Percentiles rank a stretch among this genome's conserved stretches.
Conservation (phyloP, 2,113 vertebrate species). For the Phylloscopus whistleri region DNA sequence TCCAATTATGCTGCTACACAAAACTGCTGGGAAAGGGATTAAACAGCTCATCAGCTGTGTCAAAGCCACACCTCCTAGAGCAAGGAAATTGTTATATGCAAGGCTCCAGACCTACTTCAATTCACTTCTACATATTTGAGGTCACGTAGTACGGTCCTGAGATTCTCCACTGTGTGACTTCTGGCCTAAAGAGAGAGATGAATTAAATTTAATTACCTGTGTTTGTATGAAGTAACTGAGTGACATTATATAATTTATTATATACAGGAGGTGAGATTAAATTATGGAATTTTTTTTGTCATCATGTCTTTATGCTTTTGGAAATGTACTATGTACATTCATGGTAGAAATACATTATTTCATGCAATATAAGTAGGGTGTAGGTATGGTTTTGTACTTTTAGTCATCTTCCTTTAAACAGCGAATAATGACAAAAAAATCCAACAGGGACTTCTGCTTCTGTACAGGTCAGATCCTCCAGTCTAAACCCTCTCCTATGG, state of each 20-base stretch:
- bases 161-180: neutral
- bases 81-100: neutral
- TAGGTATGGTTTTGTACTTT: neutral
- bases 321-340: neutral
- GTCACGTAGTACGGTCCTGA: neutral
- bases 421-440: neutral
- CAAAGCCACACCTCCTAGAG: neutral
- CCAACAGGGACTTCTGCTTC: neutral
- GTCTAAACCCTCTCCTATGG: neutral
- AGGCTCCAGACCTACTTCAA: neutral
- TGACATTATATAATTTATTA: neutral
- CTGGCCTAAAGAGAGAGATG: neutral
- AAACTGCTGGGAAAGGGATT: neutral
- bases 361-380: neutral
- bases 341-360: neutral
- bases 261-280: neutral
- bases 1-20: neutral
- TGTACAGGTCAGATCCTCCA: neutral
- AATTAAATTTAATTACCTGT: neutral
- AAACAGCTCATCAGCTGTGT: neutral
- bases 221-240: neutral
- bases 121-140: neutral
- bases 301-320: neutral
- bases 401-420: neutral
- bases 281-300: neutral